Percentiles rank a stretch among this genome's conserved stretches.
phyloP scores from a whole-genome alignment of 2,797 vertebrate species.

The Tachyglossus aculeatus region DNA sequence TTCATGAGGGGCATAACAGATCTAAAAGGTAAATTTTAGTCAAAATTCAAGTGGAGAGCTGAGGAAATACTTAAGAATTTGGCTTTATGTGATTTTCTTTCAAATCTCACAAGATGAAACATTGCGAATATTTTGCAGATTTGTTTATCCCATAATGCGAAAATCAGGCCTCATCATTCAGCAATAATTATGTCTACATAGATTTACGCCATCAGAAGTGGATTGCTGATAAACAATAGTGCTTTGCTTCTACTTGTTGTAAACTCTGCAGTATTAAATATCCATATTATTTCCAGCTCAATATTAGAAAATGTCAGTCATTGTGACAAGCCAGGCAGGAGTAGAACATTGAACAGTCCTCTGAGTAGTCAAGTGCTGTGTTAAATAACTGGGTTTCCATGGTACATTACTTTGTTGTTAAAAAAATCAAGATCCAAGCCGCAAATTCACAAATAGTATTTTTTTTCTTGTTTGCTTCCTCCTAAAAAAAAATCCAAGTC shows the following conservation, averaged over 20 bases:
- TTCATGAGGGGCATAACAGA: slow-evolving; percentile 84
- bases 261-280: slow-evolving; percentile 77
- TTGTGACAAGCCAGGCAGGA: slow-evolving; percentile 71
- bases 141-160: slow-evolving; percentile 67
- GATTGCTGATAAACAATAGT: slow-evolving; percentile 77
- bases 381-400: slow-evolving; percentile 68
- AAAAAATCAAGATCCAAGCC: slow-evolving; percentile 64
- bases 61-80: slow-evolving; percentile 66
- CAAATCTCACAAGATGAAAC: slow-evolving; percentile 62
- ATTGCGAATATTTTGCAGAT: slow-evolving; percentile 65
- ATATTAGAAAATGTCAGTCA: slow-evolving; percentile 81
- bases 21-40: slow-evolving; percentile 84
- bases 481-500: slow-evolving; percentile 53
- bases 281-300: slow-evolving; percentile 81
- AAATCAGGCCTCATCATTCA: slow-evolving; percentile 71
- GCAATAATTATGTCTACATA: slow-evolving; percentile 73
- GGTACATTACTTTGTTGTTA: slow-evolving; percentile 71
- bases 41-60: slow-evolving; percentile 72
- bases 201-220: slow-evolving; percentile 69
- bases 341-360: slow-evolving; percentile 61
- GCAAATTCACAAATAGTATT: slow-evolving; percentile 57
- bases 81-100: slow-evolving; percentile 59
- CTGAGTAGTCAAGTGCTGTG: slow-evolving; percentile 60
- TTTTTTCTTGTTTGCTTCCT: slow-evolving; percentile 47
- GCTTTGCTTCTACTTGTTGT: slow-evolving; percentile 74